Conservation (phyloP, 2,888 invertebrate genomes). For the Myathropa florea region DNA sequence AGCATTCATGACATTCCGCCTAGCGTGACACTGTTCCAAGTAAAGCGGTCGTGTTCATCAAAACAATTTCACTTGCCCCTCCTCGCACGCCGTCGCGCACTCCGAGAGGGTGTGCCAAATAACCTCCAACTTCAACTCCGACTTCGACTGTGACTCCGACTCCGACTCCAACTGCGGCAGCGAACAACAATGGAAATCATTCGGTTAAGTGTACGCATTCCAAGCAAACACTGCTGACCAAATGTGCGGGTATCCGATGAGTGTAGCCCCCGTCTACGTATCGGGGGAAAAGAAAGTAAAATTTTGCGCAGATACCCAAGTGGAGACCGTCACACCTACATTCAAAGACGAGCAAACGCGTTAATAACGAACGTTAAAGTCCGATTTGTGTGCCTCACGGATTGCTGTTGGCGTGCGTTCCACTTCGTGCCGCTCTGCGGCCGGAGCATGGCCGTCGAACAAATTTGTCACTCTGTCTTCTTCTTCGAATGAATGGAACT, state of each 20-base stretch:
- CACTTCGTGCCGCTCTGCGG: constrained; percentile 15
- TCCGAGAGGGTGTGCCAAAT: constrained; percentile 53
- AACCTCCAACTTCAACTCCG: constrained; percentile 3
- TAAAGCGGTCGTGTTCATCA: constrained; percentile 35
- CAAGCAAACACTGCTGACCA: constrained; percentile 18
- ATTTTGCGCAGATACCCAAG: constrained; percentile 17
- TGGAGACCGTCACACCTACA: constrained; percentile 10
- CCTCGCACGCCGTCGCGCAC: neutral
- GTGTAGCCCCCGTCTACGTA: neutral
- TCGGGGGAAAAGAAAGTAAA: constrained; percentile 58
- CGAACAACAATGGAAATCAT: constrained; percentile 27
- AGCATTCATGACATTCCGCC: constrained; percentile 64
- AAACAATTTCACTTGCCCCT: constrained; percentile 52
- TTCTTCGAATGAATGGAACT: constrained; percentile 19
- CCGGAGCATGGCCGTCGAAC: neutral
- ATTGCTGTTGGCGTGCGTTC: neutral
- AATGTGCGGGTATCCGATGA: neutral
- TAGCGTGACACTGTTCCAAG: constrained; percentile 61
- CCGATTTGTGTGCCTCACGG: neutral
- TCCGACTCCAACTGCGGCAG: neutral
- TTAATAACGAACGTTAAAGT: constrained; percentile 1
- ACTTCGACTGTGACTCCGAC: neutral
- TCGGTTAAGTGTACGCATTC: constrained; percentile 59
- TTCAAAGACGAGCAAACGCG: neutral
- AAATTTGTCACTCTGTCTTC: constrained; percentile 38